A percentile compares a stretch with the other conserved stretches of the same genome.
These are phyloP conservation scores for Hippolais icterina DNA, from an alignment of 2,113 vertebrate species.

Conservation along the genomic window DNA sequence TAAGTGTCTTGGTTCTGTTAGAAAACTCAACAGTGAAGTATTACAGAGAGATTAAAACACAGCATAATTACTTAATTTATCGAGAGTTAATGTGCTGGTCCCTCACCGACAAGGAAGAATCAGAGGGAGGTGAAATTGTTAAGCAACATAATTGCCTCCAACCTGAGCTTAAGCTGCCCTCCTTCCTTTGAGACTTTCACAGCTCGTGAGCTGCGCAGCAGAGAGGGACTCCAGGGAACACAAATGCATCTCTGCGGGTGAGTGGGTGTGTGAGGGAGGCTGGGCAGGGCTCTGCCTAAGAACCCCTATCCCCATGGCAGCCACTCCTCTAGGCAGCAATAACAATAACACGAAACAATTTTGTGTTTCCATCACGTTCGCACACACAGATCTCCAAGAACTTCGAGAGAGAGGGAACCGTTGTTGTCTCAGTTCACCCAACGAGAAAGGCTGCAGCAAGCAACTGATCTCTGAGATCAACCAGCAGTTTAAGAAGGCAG, in stretches of 20 bases:
- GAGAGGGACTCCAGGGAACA: background rate
- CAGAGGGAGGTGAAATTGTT: background rate
- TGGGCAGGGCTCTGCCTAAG: background rate
- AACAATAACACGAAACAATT: background rate
- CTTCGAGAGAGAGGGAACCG: background rate
- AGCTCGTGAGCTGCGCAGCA: background rate
- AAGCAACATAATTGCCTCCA: background rate
- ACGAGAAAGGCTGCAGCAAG: background rate
- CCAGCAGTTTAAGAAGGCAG: background rate
- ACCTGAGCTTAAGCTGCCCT: background rate
- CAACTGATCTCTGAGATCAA: background rate
- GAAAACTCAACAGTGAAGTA: background rate
- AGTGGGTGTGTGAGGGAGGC: background rate
- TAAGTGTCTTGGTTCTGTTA: background rate
- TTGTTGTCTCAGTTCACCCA: background rate
- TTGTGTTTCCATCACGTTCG: background rate
- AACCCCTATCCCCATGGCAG: background rate
- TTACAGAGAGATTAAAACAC: background rate
- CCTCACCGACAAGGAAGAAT: background rate
- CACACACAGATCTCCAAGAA: background rate
- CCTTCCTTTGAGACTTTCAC: background rate
- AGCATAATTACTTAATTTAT: conserved; percentile 9
- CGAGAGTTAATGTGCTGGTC: background rate
- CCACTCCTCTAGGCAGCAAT: background rate
- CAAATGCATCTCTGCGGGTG: background rate